These are phyloP conservation scores for Tokudaia tokunoshimensis DNA, from an alignment of 2,797 vertebrate genomes.

Conservation along the genomic window DNA sequence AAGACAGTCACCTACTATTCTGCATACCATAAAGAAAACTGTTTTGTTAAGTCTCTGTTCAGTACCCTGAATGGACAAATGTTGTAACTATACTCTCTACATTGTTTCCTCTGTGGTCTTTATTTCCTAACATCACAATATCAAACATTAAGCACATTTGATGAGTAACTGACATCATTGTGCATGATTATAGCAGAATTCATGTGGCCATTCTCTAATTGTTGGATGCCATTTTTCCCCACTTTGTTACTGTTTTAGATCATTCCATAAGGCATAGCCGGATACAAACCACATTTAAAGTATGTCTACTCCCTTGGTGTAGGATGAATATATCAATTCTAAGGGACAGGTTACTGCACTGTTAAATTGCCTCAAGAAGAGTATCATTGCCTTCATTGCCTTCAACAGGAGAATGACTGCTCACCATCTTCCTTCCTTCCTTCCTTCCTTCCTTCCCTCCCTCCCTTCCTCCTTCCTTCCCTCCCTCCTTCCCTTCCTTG, in stretches of 20 bases:
- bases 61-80: neutral
- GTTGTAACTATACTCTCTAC: neutral
- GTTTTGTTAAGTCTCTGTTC: neutral
- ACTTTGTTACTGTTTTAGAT: slow-evolving; percentile 43
- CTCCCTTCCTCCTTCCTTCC: fast-evolving
- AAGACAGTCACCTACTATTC: neutral
- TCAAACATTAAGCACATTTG: slow-evolving; percentile 16
- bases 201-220: neutral
- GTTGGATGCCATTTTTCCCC: neutral
- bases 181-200: neutral
- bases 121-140: neutral
- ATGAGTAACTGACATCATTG: neutral
- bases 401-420: neutral
- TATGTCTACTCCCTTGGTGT: slow-evolving; percentile 3
- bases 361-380: neutral
- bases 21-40: neutral
- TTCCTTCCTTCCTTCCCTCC: too few relatives aligned
- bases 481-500: fast-evolving
- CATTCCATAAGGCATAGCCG: neutral
- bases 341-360: slow-evolving; percentile 22
- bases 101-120: neutral
- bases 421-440: too few relatives aligned
- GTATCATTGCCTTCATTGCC: neutral
- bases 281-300: slow-evolving; percentile 29
- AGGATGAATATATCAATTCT: slow-evolving; percentile 16